Evolutionary conservation across 1,140 invertebrate genomes (phyloP), one percentile per base, ranked within the genome.

Genomic region (Drosophila navojoa): DNA sequence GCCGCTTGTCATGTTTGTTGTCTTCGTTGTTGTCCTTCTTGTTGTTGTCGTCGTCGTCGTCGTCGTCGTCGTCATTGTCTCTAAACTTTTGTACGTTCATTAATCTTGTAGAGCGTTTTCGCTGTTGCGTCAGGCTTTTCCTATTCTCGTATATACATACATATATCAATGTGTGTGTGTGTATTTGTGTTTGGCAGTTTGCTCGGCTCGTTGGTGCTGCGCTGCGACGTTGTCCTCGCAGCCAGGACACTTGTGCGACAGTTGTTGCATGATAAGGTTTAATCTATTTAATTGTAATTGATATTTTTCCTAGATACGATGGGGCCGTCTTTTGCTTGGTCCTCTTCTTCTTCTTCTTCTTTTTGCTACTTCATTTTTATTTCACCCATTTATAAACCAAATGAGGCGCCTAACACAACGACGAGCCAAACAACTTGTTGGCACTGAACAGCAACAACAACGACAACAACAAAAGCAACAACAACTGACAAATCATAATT

Each of bases 201-300:
- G 74, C 66, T 78, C 81, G 67, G 63, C 60, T 75, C 52, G 57
- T 71, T 75, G 76, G 76, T 84, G 71, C 74, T 63, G 32, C 32
- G 9, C 6, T 32, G 27, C 63, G 63, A 57, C 40, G 64, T 75
- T 61, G 81, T 76, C 63, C 71, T 79, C 25, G n/a, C 54, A 79
- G 82, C 76, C 71, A 68, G 71, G 82, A 81, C 82, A 87, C 82
- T 86, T 87, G 79, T 87, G 82, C 82, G 82, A 87, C 82, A 87
- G 82, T 87, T 87, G 82, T 87, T 87, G 82, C 82, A 87, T 87
- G 82, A 87, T 87, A 87, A 87, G 82, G 82, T 87, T 87, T 87
- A 87, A 87, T 87, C 82, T 87, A 87, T 87, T 87, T 87, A 87
- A 87, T 87, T 87, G 82, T 87, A 87, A 87, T 87, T 87, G 82